phyloP scores from a whole-genome alignment of 2,797 vertebrate species.

The Accipiter minullus region DNA sequence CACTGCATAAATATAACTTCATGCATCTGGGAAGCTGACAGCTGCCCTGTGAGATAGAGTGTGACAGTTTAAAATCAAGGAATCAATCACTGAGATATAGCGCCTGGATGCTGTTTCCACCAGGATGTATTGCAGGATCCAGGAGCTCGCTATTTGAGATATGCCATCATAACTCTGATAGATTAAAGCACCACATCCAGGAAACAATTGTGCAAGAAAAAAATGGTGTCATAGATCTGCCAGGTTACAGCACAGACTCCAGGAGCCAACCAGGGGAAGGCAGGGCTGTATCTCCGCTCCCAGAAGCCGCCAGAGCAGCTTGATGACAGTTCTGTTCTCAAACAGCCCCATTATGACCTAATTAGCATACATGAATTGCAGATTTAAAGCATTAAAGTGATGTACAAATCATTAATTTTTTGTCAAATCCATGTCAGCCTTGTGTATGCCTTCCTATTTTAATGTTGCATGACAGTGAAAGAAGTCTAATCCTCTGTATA shows the following conservation, averaged over 20 bases:
- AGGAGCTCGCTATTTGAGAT: slow-evolving; percentile 77
- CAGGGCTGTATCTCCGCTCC: slow-evolving; percentile 67
- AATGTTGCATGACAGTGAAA: slow-evolving; percentile 82
- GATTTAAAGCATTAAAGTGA: slow-evolving; percentile 83
- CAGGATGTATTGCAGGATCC: slow-evolving; percentile 69
- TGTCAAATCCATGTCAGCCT: slow-evolving; percentile 81
- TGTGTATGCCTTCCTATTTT: slow-evolving; percentile 79
- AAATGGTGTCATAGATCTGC: slow-evolving; percentile 73
- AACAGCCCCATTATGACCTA: slow-evolving; percentile 80
- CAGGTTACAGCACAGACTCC: slow-evolving; percentile 65
- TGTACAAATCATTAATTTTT: slow-evolving; percentile 86
- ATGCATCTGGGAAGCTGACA: slow-evolving; percentile 76
- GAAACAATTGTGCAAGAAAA: slow-evolving; percentile 72
- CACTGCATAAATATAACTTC: slow-evolving; percentile 76
- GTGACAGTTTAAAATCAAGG: slow-evolving; percentile 75
- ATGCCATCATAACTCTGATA: slow-evolving; percentile 77
- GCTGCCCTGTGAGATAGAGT: slow-evolving; percentile 74
- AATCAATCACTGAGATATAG: slow-evolving; percentile 78
- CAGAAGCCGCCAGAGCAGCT: slow-evolving; percentile 73
- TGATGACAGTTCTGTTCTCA: slow-evolving; percentile 82
- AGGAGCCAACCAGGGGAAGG: slow-evolving; percentile 63
- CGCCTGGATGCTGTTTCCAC: slow-evolving; percentile 30
- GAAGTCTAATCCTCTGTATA: slow-evolving; percentile 76
- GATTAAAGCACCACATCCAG: slow-evolving; percentile 77
- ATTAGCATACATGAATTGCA: slow-evolving; percentile 87